Evolutionary conservation across 2,113 vertebrate species (phyloP).

Genomic region (Nanorana parkeri): DNA sequence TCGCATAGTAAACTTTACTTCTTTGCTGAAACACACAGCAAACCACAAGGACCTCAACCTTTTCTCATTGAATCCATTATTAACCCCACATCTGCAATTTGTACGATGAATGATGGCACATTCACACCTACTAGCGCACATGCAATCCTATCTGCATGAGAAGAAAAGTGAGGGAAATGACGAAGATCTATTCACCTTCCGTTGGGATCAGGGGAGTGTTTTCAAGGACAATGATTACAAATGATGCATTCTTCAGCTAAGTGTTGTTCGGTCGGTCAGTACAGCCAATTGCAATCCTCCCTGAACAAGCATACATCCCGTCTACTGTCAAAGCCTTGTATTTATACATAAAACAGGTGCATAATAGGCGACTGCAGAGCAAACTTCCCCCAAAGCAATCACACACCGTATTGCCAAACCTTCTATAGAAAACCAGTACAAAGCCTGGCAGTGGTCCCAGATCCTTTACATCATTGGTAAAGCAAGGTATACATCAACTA

Average conservation of each 20-base stretch:
- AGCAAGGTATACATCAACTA: constrained; percentile 49
- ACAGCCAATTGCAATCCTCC: constrained; percentile 37
- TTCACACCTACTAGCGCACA: background rate
- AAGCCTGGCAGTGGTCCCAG: constrained; percentile 43
- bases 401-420: constrained; percentile 45
- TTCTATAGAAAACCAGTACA: constrained; percentile 25
- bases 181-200: constrained; percentile 28
- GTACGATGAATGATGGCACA: constrained; percentile 4
- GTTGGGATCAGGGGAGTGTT: constrained; percentile 21
- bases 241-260: constrained; percentile 38
- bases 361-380: constrained; percentile 48
- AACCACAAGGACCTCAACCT: background rate
- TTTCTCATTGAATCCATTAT: constrained; percentile 23
- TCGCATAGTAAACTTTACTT: background rate
- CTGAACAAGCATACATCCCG: constrained; percentile 48
- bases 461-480: constrained; percentile 31
- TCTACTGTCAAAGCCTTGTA: constrained; percentile 50
- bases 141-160: constrained; percentile 12
- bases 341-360: constrained; percentile 47
- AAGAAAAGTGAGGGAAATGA: background rate
- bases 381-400: constrained; percentile 52
- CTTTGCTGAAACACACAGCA: background rate
- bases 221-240: constrained; percentile 48
- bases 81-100: constrained; percentile 22
- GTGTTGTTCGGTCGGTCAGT: constrained; percentile 28